phyloP scores from a whole-genome alignment of 2,797 vertebrate species.

The Karalla daura region DNA sequence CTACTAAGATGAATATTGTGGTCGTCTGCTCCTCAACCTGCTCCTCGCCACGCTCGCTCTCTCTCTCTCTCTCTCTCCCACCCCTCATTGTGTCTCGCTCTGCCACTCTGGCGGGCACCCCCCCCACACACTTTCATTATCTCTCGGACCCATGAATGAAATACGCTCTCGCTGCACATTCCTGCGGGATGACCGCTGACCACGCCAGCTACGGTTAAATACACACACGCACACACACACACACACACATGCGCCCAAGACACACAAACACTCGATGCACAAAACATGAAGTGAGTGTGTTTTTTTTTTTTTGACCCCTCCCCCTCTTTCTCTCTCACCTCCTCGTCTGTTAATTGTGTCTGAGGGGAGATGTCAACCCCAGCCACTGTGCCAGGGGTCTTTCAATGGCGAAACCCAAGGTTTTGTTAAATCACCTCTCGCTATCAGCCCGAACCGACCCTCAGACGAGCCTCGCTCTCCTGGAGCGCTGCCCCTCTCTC shows the following conservation, averaged over 20 bases:
- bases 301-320: conserved; percentile 41
- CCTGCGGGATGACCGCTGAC: conserved; percentile 74
- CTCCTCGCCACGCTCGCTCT: conserved; percentile 32
- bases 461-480: conserved; percentile 34
- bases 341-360: conserved; percentile 60
- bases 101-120: conserved; percentile 62
- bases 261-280: conserved; percentile 13
- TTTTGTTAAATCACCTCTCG: conserved; percentile 69
- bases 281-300: conserved; percentile 46
- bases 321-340: conserved; percentile 42
- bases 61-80: too few relatives aligned
- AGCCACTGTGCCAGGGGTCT: conserved; percentile 17
- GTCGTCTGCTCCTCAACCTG: conserved; percentile 55
- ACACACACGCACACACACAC: conserved; percentile 44
- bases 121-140: conserved; percentile 75
- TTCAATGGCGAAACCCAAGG: conserved; percentile 48
- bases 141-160: conserved; percentile 74
- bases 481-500: too few relatives aligned
- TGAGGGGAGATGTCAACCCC: conserved; percentile 57
- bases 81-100: conserved; percentile 72
- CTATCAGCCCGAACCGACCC: conserved; percentile 51
- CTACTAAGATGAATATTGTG: conserved; percentile 63
- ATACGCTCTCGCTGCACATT: conserved; percentile 74
- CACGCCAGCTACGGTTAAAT: conserved; percentile 58
- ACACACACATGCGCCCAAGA: conserved; percentile 28